These are phyloP conservation scores for Colossoma macropomum DNA, from an alignment of 2,113 vertebrate genomes.

Conservation along the genomic window DNA sequence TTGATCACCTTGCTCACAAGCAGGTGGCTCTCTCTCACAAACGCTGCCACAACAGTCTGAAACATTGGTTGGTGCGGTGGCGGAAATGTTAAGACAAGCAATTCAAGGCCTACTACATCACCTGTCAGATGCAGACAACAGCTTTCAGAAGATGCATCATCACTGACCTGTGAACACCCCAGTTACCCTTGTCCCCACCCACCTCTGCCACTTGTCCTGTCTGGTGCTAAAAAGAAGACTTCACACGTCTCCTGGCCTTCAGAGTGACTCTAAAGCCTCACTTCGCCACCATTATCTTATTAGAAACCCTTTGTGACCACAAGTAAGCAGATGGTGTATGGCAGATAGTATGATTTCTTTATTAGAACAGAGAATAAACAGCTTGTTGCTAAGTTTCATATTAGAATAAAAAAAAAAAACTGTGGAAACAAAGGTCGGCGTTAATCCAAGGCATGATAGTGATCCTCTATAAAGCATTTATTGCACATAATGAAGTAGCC, in stretches of 20 bases:
- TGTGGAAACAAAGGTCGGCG: not conserved
- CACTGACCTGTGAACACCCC: constrained; percentile 68
- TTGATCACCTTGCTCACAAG: constrained; percentile 88
- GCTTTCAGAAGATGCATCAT: constrained; percentile 67
- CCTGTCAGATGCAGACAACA: constrained; percentile 74
- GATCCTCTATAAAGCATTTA: constrained; percentile 7
- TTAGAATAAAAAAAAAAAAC: not conserved
- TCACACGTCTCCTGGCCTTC: constrained; percentile 56
- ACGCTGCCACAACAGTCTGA: constrained; percentile 75
- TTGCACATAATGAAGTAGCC: constrained; percentile 12
- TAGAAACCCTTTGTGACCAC: not conserved
- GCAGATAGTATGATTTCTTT: not conserved
- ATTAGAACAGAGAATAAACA: not conserved
- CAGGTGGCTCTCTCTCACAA: constrained; percentile 80
- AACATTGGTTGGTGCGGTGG: constrained; percentile 71
- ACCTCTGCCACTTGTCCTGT: constrained; percentile 24
- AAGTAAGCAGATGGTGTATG: not conserved
- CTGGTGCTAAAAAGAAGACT: constrained; percentile 54
- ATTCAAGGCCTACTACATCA: constrained; percentile 68
- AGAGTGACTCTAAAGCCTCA: not conserved
- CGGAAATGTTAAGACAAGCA: constrained; percentile 71
- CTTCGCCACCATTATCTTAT: not conserved
- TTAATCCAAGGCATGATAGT: not conserved
- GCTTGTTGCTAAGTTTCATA: not conserved
- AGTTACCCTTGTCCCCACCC: constrained; percentile 13